Percentiles rank a stretch among this genome's conserved stretches.
Evolutionary conservation across 2,888 invertebrate species (phyloP).

Genomic region (Hypomecis atomaria): DNA sequence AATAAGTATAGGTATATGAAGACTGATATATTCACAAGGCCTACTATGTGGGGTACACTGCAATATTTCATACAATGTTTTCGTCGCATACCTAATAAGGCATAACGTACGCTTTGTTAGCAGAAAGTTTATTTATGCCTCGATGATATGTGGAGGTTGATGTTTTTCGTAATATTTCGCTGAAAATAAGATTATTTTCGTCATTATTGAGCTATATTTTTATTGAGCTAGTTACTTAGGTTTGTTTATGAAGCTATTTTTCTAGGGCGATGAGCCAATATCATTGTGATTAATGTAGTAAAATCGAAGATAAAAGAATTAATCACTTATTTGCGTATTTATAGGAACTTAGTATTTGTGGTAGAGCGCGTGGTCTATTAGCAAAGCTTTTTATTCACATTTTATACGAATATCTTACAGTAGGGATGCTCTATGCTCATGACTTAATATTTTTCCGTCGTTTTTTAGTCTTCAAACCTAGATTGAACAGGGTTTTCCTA

Average conservation of each 20-base stretch:
- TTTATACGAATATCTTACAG: too few relatives aligned
- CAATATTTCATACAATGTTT: constrained; percentile 74
- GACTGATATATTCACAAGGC: constrained; percentile 46
- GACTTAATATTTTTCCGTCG: too few relatives aligned
- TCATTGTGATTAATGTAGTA: neutral
- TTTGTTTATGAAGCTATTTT: constrained; percentile 28
- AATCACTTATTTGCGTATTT: too few relatives aligned
- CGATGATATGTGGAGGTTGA: constrained; percentile 32
- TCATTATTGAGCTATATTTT: constrained; percentile 9
- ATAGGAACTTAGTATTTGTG: too few relatives aligned
- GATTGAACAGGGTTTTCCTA: too few relatives aligned
- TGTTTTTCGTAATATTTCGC: constrained; percentile 34
- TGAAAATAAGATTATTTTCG: constrained; percentile 25
- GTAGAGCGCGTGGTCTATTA: too few relatives aligned
- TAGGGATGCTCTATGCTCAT: too few relatives aligned
- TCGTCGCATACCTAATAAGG: constrained; percentile 76
- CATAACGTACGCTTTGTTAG: constrained; percentile 72
- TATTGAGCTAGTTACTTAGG: neutral
- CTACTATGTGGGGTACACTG: constrained; percentile 50
- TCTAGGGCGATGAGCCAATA: constrained; percentile 1
- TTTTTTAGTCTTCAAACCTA: too few relatives aligned
- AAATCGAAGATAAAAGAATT: too few relatives aligned
- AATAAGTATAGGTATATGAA: too few relatives aligned
- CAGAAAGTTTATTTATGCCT: constrained; percentile 51
- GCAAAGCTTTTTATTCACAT: too few relatives aligned